Base-by-base conservation (phyloP, 2,113 vertebrate species). In the Emydocephalus ijimae region DNA sequence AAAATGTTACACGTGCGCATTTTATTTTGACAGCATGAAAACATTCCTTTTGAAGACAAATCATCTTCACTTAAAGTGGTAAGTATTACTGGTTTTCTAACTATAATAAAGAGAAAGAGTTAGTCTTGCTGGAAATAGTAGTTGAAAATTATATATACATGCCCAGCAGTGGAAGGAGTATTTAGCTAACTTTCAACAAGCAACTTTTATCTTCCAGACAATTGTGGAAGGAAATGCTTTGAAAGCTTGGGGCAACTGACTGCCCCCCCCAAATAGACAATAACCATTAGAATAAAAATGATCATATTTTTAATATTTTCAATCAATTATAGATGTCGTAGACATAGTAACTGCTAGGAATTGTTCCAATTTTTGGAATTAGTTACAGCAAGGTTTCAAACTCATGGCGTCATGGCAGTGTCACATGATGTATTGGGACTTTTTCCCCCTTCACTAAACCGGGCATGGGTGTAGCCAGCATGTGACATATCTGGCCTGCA, bases 31-130 rank as follows among this genome's bases (percentile, higher is more conserved):
- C 97, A 99, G 99, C 99, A 99, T 96, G 98, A 98, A 96, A 98
- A 99, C 97, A 99, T 99, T 97, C 97, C 97, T 26, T 99, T 99
- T 98, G 97, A 98, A 97, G 98, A 99, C 87, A 96, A 97, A 95
- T 97, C 96, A 96, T 96, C 98, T 88, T 98, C 98, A 95, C 90
- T 99, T 92, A 98, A 98, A 97, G 98, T 99, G 98, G 99, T 99
- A 97, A 99, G 99, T 96, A 95, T 89, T 59, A 94, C 29, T 90
- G 20, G 23, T n/a, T 1, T 88, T 92, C 18, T 50, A 92, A 45
- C 1, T 34, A 20, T 92, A 88, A 86, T 91, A 85, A 88, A 1
- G 18, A 92, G 14, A 61, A 21, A 43, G 52, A 20, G 21, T 88
- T 88, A 34, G 1, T 9, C 43, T 92, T 92, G 29, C 29, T 87